Evolutionary conservation across 2,797 vertebrate species (phyloP).

Genomic region (Diceros bicornis): DNA sequence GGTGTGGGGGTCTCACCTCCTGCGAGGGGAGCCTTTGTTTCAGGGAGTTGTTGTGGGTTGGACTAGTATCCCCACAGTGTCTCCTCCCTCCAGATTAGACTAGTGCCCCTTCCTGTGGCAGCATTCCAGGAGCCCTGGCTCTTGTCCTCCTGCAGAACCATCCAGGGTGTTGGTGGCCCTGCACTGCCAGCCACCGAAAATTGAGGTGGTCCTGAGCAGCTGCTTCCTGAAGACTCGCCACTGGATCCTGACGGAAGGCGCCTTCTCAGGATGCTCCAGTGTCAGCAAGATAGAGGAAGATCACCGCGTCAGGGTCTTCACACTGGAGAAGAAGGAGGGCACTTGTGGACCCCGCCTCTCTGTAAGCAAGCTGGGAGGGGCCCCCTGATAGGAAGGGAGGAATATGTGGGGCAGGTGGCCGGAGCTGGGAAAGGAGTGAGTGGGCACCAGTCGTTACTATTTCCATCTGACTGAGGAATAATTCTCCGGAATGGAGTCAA

Average conservation of each 20-base stretch:
- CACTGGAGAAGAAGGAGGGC: conserved; percentile 50
- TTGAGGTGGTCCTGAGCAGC: conserved; percentile 53
- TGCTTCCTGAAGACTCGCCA: conserved; percentile 54
- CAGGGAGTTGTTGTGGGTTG: not conserved
- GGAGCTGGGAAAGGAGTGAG: not conserved
- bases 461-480: not conserved
- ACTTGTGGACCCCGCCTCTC: conserved; percentile 49
- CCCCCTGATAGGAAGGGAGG: not conserved
- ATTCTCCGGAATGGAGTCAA: not conserved
- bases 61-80: not conserved
- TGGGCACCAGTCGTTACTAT: not conserved
- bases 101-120: not conserved
- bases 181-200: not conserved
- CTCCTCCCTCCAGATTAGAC: not conserved
- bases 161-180: not conserved
- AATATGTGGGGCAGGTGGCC: too few relatives aligned
- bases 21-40: not conserved
- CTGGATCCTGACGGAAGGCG: not conserved
- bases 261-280: conserved; percentile 19
- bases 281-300: not conserved
- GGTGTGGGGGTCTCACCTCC: not conserved
- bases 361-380: conserved; percentile 44
- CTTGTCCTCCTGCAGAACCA: conserved; percentile 49
- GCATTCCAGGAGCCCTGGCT: not conserved
- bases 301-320: not conserved